Conservation (phyloP, 2,797 vertebrate genomes). For the Tachyglossus aculeatus region DNA sequence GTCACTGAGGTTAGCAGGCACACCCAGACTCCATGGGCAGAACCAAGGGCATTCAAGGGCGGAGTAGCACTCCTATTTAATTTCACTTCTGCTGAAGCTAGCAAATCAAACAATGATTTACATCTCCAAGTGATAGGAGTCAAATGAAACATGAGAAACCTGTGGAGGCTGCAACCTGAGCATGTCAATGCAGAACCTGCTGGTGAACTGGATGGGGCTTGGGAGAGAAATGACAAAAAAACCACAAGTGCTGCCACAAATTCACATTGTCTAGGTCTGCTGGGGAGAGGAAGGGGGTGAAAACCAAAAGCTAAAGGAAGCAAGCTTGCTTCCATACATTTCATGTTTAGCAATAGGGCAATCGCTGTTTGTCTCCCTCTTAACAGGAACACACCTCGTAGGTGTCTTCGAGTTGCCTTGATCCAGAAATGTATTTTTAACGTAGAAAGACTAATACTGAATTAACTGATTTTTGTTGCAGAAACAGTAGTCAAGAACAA, state of each 20-base stretch:
- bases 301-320: not conserved
- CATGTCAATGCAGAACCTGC: constrained; percentile 20
- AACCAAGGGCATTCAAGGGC: not conserved
- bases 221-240: no score
- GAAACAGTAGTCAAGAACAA: no score
- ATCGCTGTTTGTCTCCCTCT: not conserved
- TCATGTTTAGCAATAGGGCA: not conserved
- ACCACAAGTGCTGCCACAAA: not conserved
- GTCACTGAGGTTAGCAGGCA: not conserved
- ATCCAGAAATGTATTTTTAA: not conserved
- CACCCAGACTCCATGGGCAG: not conserved
- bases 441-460: no score
- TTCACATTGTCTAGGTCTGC: not conserved
- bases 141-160: constrained; percentile 30
- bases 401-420: not conserved
- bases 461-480: no score
- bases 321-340: not conserved
- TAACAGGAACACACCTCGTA: not conserved
- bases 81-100: constrained; percentile 28
- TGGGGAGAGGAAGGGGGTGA: not conserved
- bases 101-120: constrained; percentile 6
- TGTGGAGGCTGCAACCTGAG: not conserved
- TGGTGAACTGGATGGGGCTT: not conserved
- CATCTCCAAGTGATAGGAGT: constrained; percentile 37
- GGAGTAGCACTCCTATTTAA: not conserved